Evolutionary conservation across 1,140 invertebrate species (phyloP), one percentile per base, ranked within the genome.

Genomic region (Drosophila rufa): DNA sequence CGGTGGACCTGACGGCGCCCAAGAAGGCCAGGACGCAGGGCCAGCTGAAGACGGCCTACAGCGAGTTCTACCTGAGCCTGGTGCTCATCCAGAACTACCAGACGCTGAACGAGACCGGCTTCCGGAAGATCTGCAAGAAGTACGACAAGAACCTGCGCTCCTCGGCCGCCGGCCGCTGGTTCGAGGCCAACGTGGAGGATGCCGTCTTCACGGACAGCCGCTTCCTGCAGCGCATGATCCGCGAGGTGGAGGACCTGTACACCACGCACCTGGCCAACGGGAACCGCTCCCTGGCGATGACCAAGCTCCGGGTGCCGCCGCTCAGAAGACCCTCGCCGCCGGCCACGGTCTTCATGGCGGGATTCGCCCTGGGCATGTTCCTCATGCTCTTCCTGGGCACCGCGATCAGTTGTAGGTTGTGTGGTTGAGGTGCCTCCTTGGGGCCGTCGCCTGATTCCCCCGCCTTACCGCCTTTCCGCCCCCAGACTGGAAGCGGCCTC

Each of bases 91-190:
- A 97, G 82, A 97, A 97, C 83, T 97, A 97, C 80, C 96, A 97
- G 92, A 98, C 98, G 87, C 94, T 99, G 7, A 99, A 99, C 93
- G 99, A 98, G 86, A 99, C 99, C 12, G 99, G 99, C 0, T 99
- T 99, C 94, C 95, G 99, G 65, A 99, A 99, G 94, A 99, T 99
- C 90, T 94, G 99, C 36, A 99, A 99, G 93, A 99, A 99, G 94
- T 99, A 99, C 93, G 99, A 99, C 93, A 99, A 99, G 93, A 64
- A 90, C 22, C n/a, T 90, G 12, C 53, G 36, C 6, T 76, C 81
- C 5, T 25, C 4, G 0, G 43, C 38, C 1, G 85, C 79, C 4
- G 42, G 25, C 33, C 8, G 9, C 0, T 90, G 85, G 85, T 43
- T 80, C 33, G 56, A 61, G 2, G 36, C 42, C 0, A 46, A 82